Conservation (phyloP, 2,888 invertebrate genomes). For the Molanna angustata region DNA sequence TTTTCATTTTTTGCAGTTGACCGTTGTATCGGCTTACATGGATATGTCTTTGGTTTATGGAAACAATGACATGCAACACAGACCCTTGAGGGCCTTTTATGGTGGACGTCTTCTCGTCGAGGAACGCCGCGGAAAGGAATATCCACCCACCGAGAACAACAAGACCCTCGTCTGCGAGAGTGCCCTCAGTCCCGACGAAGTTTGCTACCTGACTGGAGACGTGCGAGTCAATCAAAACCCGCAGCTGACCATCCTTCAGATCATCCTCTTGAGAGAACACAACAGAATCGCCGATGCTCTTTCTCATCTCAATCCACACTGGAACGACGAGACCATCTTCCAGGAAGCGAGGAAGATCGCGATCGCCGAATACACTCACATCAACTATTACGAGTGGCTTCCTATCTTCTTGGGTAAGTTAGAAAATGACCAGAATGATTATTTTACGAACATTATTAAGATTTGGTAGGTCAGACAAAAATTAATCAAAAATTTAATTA, state of each 20-base stretch:
- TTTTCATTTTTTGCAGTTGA: constrained; percentile 49
- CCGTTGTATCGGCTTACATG: constrained; percentile 68
- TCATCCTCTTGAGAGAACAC: constrained; percentile 68
- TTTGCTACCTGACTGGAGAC: constrained; percentile 75
- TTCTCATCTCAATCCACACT: constrained; percentile 66
- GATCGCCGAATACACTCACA: constrained; percentile 68
- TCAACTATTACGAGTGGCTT: constrained; percentile 75
- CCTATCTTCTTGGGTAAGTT: constrained; percentile 67
- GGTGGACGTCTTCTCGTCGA: constrained; percentile 67
- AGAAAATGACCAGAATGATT: too few species aligned
- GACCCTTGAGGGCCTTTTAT: constrained; percentile 62
- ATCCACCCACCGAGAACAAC: constrained; percentile 69
- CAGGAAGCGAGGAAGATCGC: constrained; percentile 71
- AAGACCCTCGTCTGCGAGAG: constrained; percentile 67
- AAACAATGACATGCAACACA: constrained; percentile 62
- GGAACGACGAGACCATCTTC: constrained; percentile 70
- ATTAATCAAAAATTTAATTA: neutral
- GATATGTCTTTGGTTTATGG: constrained; percentile 83
- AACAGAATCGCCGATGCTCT: constrained; percentile 66
- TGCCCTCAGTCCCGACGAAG: constrained; percentile 59
- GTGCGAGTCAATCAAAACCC: constrained; percentile 69
- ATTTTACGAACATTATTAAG: neutral
- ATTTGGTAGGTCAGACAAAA: neutral
- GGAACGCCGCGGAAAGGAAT: constrained; percentile 63
- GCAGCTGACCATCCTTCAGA: constrained; percentile 66